Evolutionary conservation across 2,113 vertebrate genomes (phyloP).

Genomic region (Mastomys coucha): DNA sequence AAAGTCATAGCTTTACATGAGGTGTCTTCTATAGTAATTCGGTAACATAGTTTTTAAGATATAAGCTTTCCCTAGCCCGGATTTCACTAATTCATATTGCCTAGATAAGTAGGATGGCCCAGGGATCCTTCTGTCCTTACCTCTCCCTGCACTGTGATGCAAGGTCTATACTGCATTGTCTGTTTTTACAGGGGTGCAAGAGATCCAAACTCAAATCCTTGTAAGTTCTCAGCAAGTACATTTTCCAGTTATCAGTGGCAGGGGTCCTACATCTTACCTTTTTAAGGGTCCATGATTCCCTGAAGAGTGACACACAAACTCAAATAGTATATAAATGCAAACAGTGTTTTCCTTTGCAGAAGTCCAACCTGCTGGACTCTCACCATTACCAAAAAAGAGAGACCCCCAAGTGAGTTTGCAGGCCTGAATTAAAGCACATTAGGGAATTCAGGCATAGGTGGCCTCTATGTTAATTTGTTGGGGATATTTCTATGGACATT

Average conservation of each 20-base stretch:
- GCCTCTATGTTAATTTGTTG: too few relatives aligned
- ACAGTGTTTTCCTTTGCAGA: too few relatives aligned
- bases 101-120: not conserved
- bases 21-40: not conserved
- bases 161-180: not conserved
- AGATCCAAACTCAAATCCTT: not conserved
- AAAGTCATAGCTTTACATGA: not conserved
- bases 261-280: not conserved
- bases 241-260: not conserved
- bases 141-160: not conserved
- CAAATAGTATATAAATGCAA: too few relatives aligned
- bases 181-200: accelerated
- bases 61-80: not conserved
- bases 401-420: too few relatives aligned
- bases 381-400: too few relatives aligned
- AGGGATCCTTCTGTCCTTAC: not conserved
- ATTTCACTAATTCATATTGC: too few relatives aligned
- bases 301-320: too few relatives aligned
- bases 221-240: not conserved
- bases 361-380: too few relatives aligned
- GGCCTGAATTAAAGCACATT: too few relatives aligned
- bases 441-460: too few relatives aligned
- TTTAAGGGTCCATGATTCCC: not conserved
- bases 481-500: too few relatives aligned
- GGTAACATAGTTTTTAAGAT: not conserved